These are phyloP conservation scores for Neolamprologus cancellatus DNA, from an alignment of 2,113 vertebrate genomes.

Conservation along the genomic window DNA sequence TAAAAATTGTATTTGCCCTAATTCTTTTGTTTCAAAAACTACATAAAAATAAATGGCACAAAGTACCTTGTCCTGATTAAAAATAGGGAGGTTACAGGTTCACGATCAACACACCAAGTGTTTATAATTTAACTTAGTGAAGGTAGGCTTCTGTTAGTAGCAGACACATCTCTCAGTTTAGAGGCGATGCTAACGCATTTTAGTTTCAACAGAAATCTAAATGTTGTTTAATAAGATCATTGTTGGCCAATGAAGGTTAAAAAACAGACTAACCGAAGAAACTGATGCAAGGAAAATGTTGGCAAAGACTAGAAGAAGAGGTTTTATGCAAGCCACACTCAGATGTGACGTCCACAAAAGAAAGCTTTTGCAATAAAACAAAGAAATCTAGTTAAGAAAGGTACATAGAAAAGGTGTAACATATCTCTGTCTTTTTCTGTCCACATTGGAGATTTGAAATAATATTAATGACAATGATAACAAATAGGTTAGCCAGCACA, in stretches of 20 bases:
- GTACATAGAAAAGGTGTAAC: background rate
- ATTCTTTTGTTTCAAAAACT: background rate
- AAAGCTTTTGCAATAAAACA: background rate
- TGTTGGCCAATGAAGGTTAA: background rate
- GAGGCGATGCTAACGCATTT: background rate
- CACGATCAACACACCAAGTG: background rate
- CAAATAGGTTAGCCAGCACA: background rate
- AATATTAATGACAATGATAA: background rate
- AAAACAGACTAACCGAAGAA: background rate
- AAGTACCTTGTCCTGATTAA: background rate
- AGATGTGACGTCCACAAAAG: background rate
- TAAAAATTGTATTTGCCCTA: background rate
- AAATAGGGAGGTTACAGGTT: background rate
- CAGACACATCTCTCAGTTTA: background rate
- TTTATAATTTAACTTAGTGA: background rate
- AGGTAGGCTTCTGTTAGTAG: background rate
- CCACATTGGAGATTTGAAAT: background rate
- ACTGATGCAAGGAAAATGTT: background rate
- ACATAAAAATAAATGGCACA: background rate
- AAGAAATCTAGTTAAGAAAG: background rate
- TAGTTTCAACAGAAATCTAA: background rate
- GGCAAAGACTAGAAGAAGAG: background rate
- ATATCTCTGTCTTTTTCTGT: background rate
- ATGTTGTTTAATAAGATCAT: background rate
- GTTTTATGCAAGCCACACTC: background rate